Percentiles rank a stretch among this genome's conserved stretches.
Evolutionary conservation across 2,888 invertebrate species (phyloP).

Genomic region (Callinectes sapidus): DNA sequence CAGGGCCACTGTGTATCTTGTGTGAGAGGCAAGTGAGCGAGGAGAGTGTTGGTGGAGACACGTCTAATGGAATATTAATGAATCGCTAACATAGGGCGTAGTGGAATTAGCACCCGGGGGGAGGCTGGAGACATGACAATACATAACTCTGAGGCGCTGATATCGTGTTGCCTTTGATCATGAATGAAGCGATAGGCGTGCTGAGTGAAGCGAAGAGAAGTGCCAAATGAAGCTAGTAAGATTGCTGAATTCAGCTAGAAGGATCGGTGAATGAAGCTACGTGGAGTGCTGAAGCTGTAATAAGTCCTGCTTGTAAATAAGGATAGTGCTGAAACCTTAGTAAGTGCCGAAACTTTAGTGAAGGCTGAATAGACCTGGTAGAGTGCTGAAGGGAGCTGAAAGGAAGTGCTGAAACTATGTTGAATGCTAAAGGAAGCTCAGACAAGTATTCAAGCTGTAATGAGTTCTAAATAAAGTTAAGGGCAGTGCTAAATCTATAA

Average conservation of each 20-base stretch:
- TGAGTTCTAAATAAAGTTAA: neutral
- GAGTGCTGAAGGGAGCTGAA: neutral
- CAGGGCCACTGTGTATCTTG: neutral
- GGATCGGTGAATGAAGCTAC: neutral
- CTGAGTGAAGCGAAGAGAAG: neutral
- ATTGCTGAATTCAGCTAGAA: neutral
- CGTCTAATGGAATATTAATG: slow-evolving; percentile 12
- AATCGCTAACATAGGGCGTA: neutral
- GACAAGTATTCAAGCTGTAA: neutral
- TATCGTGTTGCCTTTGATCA: neutral
- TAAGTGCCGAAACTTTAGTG: neutral
- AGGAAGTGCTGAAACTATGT: neutral
- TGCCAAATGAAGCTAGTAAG: neutral
- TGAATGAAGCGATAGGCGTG: neutral
- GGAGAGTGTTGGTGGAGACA: neutral
- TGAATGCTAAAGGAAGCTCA: neutral
- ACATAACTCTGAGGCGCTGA: neutral
- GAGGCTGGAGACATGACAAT: neutral
- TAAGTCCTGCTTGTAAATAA: neutral
- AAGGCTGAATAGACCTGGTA: neutral
- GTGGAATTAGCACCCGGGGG: neutral
- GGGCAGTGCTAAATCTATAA: neutral
- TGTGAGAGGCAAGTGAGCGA: neutral
- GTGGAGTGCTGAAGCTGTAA: neutral
- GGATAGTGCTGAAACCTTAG: neutral